Evolutionary conservation across 2,797 vertebrate genomes (phyloP), one percentile per base, ranked within the genome.

Genomic region (Micromesistius poutassou): DNA sequence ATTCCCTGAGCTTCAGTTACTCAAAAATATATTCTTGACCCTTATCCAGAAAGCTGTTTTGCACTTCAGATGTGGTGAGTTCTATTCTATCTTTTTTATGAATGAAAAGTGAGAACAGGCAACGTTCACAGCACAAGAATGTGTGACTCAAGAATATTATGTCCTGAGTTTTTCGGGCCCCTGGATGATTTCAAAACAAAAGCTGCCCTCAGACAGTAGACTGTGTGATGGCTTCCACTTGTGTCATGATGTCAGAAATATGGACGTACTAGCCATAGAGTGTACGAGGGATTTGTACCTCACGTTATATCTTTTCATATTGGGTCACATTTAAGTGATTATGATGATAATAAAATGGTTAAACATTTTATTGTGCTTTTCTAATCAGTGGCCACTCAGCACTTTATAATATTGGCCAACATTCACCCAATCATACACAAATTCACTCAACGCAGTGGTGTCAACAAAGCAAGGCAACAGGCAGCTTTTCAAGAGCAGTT

Each of bases 111-210:
- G n/a, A 42, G 35, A 62, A 12, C 82, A 83, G 77, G 68, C 68
- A 74, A 79, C 80, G 82, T 82, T 82, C 77, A 50, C 71, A 10
- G 72, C 62, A 28, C 25, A 76, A 77, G 77, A 84, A 84, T 83
- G 73, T 78, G 42, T 33, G 78, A 28, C 72, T 80, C 40, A 77
- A 77, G 78, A 22, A 76, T 82, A 80, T 81, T 80, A 81, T 12
- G 25, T 12, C 62, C 62, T 28, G n/a, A 10, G 25, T 10, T 66
- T 50, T 66, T 10, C 0, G 36, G 77, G 55, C 76, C 40, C 30
- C 38, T 77, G 74, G 71, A 75, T 78, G 74, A 28, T 76, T 78
- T 78, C 28, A 74, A 55, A 76, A 42, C 50, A n/a, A n/a, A n/a
- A n/a, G 50, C 22, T 77, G 72, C 74, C 79, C 50, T 25, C 36